Evolutionary conservation across 2,888 invertebrate genomes (phyloP).

Genomic region (Orthosia gracilis): DNA sequence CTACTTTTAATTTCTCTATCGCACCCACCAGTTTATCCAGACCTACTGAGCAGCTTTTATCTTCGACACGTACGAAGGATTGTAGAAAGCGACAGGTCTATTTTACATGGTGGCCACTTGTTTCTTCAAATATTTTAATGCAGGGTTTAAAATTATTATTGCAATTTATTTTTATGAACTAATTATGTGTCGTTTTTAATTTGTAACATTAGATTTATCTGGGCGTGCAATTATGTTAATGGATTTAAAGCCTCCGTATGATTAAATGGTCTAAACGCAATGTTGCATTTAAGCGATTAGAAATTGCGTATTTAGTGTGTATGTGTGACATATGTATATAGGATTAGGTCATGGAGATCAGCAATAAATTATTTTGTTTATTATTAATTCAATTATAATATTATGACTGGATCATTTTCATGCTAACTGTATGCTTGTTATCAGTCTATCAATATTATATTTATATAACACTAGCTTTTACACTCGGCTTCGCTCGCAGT

Average conservation of each 20-base stretch:
- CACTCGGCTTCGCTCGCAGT: too few species aligned
- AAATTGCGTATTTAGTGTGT: background rate
- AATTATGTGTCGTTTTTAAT: conserved; percentile 54
- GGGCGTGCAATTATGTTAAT: conserved; percentile 33
- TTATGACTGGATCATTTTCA: background rate
- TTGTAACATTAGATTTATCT: conserved; percentile 44
- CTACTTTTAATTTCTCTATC: conserved; percentile 76
- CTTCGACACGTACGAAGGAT: background rate
- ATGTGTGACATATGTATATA: background rate
- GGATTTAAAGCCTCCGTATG: conserved; percentile 23
- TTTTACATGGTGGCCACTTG: conserved; percentile 44
- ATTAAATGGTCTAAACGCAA: conserved; percentile 23
- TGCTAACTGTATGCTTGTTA: background rate
- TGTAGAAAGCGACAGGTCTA: conserved; percentile 57
- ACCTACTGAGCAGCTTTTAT: conserved; percentile 28
- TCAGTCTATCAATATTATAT: too few species aligned
- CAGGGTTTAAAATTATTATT: conserved; percentile 48
- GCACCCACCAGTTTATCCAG: conserved; percentile 47
- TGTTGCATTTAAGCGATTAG: conserved; percentile 3
- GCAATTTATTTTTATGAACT: conserved; percentile 58
- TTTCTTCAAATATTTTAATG: conserved; percentile 58
- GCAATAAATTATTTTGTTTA: background rate
- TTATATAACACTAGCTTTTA: too few species aligned
- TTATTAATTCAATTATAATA: background rate
- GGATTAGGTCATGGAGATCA: background rate